A percentile compares a stretch with the other conserved stretches of the same genome.
These are phyloP conservation scores for Phylloscopus collybita DNA, from an alignment of 2,797 vertebrate species.

Conservation along the genomic window DNA sequence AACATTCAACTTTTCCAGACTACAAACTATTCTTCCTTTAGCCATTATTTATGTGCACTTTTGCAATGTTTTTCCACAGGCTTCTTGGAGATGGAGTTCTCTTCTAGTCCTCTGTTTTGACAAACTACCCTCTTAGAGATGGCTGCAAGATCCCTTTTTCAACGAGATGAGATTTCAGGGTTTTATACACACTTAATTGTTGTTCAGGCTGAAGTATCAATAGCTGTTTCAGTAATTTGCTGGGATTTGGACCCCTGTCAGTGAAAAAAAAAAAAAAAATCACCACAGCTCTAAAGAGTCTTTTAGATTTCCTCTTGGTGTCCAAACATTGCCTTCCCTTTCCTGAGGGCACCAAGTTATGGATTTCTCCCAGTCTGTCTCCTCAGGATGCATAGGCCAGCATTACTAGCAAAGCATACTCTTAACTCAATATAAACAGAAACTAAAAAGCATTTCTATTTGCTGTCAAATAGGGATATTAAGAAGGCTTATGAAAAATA, in stretches of 20 bases:
- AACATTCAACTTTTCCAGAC: constrained; percentile 46
- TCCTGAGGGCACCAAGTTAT: background rate
- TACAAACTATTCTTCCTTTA: constrained; percentile 11
- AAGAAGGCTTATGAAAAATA: background rate
- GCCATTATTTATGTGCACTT: background rate
- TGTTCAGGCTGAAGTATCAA: constrained; percentile 92
- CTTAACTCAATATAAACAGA: background rate
- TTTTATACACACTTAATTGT: constrained; percentile 91
- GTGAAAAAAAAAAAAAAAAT: background rate
- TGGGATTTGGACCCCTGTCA: constrained; percentile 93
- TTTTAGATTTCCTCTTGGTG: background rate
- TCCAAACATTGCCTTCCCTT: background rate
- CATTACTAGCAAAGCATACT: background rate
- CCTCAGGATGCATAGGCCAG: background rate
- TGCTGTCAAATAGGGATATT: background rate
- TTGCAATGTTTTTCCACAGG: constrained; percentile 1
- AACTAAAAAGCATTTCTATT: background rate
- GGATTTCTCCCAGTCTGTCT: background rate
- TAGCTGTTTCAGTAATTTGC: constrained; percentile 93
- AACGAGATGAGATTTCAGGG: constrained; percentile 86
- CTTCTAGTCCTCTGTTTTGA: background rate
- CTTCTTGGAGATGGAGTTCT: background rate
- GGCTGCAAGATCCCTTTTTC: constrained; percentile 88
- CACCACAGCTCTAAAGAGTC: background rate
- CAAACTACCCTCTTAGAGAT: constrained; percentile 67